Evolutionary conservation across 2,888 invertebrate species (phyloP).

Genomic region (Xestia c-nigrum): DNA sequence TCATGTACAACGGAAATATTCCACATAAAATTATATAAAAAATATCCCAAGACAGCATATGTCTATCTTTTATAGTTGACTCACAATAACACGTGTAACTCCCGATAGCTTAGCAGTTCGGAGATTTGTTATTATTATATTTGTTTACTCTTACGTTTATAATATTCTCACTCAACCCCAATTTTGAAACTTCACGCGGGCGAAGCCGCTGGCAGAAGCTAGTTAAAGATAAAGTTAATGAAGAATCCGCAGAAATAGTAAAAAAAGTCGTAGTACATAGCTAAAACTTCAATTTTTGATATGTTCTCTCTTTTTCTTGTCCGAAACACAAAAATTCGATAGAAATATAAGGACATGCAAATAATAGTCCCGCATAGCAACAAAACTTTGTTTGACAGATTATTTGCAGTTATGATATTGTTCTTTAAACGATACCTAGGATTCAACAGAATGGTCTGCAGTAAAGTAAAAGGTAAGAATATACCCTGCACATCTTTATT

Average conservation of each 20-base stretch:
- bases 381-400: neutral
- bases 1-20: too few relatives aligned
- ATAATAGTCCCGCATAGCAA: slow-evolving; percentile 1
- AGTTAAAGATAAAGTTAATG: neutral
- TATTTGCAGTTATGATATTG: slow-evolving; percentile 12
- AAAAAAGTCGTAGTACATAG: neutral
- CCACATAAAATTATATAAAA: too few relatives aligned
- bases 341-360: neutral
- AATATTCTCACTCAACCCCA: too few relatives aligned
- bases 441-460: slow-evolving; percentile 5
- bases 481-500: slow-evolving; percentile 13
- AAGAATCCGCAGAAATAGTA: slow-evolving; percentile 6
- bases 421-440: slow-evolving; percentile 13
- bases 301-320: neutral
- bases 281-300: neutral
- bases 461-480: neutral
- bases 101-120: too few relatives aligned
- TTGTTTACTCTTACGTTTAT: too few relatives aligned
- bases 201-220: too few relatives aligned
- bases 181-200: too few relatives aligned
- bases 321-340: neutral
- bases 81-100: too few relatives aligned
- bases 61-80: too few relatives aligned
- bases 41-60: too few relatives aligned
- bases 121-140: too few relatives aligned